Base-by-base conservation (phyloP, 2,888 invertebrate species). In the Cantharis nigra region DNA sequence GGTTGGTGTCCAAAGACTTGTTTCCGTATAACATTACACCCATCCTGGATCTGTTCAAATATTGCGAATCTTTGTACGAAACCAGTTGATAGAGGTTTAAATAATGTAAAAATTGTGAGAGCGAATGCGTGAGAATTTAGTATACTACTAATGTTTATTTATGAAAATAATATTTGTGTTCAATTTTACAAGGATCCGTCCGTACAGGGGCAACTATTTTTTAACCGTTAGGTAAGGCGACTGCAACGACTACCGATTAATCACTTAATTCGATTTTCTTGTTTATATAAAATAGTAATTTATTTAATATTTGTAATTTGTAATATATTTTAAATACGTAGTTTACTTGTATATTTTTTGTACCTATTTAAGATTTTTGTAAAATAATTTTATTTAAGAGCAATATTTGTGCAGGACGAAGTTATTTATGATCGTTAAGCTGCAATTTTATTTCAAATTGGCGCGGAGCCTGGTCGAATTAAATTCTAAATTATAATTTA, bases 1-100 rank as follows among this genome's bases (percentile, higher is more conserved):
- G 95, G 85, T 89, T 97, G 82, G 96, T 97, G 9, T 93, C 95
- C 0, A 94, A 94, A 85, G 93, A 95, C 82, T 88, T 96, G 71
- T 97, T 96, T 88, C 96, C 97, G 0, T 97, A 97, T 87, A 97
- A 97, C 87, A 97, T 97, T 85, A 95, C 94, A 84, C 97, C 97
- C 64, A 95, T 97, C 76, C 90, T 96, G 82, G 92, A 95, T 87
- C 89, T 97, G 83, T 89, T 97, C 81, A 95, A 95, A 87, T 94
- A 94, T 81, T 96, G 96, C 85, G 96, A 96, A 86, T 94, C 94
- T 86, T 90, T 96, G 83, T 96, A 96, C 87, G 96, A 96, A 89
- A 95, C 65, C 11, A 67, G 65, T 67, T 67, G 65, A 67, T 67
- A 23, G 7, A 67, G 26, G 26, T 67, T n/a, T 49, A 49, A 49